Conservation (phyloP, 2,797 vertebrate species). For the Tapirus indicus region DNA sequence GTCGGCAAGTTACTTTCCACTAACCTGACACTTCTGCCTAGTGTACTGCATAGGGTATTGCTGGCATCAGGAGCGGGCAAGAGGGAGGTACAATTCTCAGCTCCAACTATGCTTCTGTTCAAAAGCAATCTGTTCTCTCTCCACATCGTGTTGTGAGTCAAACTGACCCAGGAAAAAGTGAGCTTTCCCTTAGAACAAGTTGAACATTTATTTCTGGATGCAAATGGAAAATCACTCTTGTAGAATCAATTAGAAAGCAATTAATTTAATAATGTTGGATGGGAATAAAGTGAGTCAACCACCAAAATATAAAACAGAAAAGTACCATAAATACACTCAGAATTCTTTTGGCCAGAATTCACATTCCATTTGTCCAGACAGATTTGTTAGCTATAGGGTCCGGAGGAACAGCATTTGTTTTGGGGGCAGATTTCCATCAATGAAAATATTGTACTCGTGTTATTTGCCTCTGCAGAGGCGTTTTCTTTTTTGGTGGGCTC, state of each 20-base stretch:
- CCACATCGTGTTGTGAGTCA: slow-evolving; percentile 39
- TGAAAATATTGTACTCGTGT: slow-evolving; percentile 66
- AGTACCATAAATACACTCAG: slow-evolving; percentile 65
- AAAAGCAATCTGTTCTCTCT: slow-evolving; percentile 50
- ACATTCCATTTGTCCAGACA: slow-evolving; percentile 69
- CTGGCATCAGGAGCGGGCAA: background rate
- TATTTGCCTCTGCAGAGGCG: slow-evolving; percentile 44
- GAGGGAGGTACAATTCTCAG: background rate
- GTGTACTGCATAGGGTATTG: background rate
- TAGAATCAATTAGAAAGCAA: slow-evolving; percentile 68
- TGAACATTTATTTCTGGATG: slow-evolving; percentile 60
- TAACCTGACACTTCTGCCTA: background rate
- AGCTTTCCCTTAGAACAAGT: slow-evolving; percentile 65
- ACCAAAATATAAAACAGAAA: slow-evolving; percentile 75
- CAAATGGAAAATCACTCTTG: slow-evolving; percentile 72
- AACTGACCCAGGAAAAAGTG: slow-evolving; percentile 64
- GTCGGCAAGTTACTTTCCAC: background rate
- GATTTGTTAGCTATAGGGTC: slow-evolving; percentile 58
- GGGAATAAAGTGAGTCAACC: slow-evolving; percentile 73
- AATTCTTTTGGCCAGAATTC: slow-evolving; percentile 63
- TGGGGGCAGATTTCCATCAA: slow-evolving; percentile 57
- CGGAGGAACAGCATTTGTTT: slow-evolving; percentile 70
- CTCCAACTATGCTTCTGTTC: background rate
- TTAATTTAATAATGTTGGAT: slow-evolving; percentile 68
- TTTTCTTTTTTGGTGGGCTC: slow-evolving; percentile 44